phyloP scores from a whole-genome alignment of 2,888 invertebrate species.

The Eupeodes latifasciatus region DNA sequence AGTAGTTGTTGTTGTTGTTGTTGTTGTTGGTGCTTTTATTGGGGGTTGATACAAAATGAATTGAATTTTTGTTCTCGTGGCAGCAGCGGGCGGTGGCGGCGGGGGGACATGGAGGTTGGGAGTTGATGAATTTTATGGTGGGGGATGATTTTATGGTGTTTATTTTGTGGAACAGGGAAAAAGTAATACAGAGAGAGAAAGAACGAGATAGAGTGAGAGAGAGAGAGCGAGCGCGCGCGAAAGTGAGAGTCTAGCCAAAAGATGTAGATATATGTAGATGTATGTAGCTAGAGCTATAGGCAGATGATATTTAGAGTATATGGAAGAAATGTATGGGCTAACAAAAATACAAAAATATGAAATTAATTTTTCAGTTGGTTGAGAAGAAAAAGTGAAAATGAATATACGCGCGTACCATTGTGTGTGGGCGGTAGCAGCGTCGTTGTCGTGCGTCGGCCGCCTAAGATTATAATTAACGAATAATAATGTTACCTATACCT shows the following conservation, averaged over 20 bases:
- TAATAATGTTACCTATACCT: constrained; percentile 5
- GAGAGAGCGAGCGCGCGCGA: constrained; percentile 59
- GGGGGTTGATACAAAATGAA: constrained; percentile 78
- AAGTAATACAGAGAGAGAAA: constrained; percentile 57
- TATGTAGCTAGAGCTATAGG: not conserved
- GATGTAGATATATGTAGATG: constrained; percentile 28
- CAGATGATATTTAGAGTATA: not conserved
- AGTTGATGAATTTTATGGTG: constrained; percentile 27
- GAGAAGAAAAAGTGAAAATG: constrained; percentile 76
- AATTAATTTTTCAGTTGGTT: constrained; percentile 78
- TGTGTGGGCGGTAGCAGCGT: constrained; percentile 65
- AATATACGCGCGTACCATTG: constrained; percentile 73
- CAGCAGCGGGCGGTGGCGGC: not conserved
- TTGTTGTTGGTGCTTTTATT: constrained; percentile 34
- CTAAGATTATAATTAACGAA: constrained; percentile 68
- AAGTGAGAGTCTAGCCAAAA: constrained; percentile 48
- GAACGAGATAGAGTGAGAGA: constrained; percentile 48
- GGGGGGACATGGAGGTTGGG: constrained; percentile 30
- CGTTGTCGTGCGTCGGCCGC: constrained; percentile 33
- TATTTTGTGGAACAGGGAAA: constrained; percentile 46
- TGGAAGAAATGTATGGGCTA: constrained; percentile 27
- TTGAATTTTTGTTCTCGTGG: constrained; percentile 58
- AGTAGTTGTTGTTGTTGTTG: not conserved
- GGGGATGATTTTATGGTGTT: constrained; percentile 46
- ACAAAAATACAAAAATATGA: constrained; percentile 77